Evolutionary conservation across 2,888 invertebrate genomes (phyloP).

Genomic region (Xanthorhoe designata): DNA sequence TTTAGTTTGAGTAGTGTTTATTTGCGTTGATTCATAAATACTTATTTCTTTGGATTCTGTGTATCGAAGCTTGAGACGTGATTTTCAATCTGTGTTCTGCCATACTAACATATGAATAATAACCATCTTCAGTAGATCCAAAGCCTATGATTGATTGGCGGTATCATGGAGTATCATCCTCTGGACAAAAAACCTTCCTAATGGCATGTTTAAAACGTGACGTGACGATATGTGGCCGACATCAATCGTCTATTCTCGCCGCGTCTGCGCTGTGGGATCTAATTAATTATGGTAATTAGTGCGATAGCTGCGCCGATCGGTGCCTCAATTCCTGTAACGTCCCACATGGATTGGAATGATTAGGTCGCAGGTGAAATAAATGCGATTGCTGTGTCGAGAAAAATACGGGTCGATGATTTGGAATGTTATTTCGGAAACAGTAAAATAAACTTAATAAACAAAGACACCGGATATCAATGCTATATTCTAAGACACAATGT

Average conservation of each 20-base stretch:
- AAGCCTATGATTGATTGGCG: conserved; percentile 71
- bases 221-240: conserved; percentile 79
- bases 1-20: no score
- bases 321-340: conserved; percentile 29
- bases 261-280: conserved; percentile 77
- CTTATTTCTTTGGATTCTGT: no score
- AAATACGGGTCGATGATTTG: background rate
- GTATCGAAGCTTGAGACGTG: no score
- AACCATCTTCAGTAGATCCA: background rate
- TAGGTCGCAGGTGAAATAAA: conserved; percentile 21
- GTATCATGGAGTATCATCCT: conserved; percentile 71
- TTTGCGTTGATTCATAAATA: no score
- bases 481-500: no score
- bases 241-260: conserved; percentile 81
- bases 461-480: no score
- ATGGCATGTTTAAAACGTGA: conserved; percentile 76
- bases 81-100: no score
- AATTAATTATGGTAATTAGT: conserved; percentile 84
- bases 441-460: no score
- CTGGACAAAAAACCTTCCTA: conserved; percentile 74
- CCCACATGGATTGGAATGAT: conserved; percentile 38
- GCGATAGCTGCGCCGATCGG: conserved; percentile 53
- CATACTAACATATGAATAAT: no score
- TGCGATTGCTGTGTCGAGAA: conserved; percentile 1
- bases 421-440: background rate